Percentiles rank a stretch among this genome's conserved stretches.
phyloP scores from a whole-genome alignment of 2,113 vertebrate species.

The Mus musculus region DNA sequence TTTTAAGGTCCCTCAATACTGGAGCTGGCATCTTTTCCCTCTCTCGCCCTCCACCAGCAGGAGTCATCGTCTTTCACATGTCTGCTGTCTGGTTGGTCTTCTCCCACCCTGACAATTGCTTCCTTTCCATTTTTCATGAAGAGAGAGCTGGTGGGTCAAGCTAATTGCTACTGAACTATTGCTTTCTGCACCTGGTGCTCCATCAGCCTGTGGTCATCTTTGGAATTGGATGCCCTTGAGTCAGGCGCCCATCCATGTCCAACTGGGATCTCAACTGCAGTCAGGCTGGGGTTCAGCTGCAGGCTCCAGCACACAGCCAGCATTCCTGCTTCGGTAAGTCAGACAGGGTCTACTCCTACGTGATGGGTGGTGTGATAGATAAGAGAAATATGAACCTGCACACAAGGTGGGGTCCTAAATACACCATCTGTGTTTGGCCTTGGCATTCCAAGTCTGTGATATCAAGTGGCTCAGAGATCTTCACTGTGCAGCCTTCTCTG shows the following conservation, averaged over 20 bases:
- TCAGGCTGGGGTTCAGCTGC: background rate
- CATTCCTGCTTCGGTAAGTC: background rate
- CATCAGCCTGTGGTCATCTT: background rate
- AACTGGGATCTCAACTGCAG: background rate
- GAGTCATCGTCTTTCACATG: background rate
- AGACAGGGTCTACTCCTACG: background rate
- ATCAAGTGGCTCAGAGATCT: background rate
- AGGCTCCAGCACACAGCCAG: background rate
- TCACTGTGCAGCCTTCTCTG: background rate
- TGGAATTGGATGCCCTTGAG: background rate
- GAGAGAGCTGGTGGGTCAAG: background rate
- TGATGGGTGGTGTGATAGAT: background rate
- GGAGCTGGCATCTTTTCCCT: background rate
- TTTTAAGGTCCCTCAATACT: background rate
- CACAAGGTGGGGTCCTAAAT: background rate
- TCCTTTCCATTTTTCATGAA: background rate
- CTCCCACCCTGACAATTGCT: background rate
- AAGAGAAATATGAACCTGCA: background rate
- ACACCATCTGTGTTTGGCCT: rapidly evolving
- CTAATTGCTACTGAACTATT: background rate
- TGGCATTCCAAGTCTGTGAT: rapidly evolving
- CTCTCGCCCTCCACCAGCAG: background rate
- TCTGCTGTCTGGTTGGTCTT: background rate
- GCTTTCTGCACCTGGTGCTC: background rate
- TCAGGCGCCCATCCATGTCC: background rate